phyloP scores from a whole-genome alignment of 1,140 invertebrate species.

The Bombus pyrosoma region DNA sequence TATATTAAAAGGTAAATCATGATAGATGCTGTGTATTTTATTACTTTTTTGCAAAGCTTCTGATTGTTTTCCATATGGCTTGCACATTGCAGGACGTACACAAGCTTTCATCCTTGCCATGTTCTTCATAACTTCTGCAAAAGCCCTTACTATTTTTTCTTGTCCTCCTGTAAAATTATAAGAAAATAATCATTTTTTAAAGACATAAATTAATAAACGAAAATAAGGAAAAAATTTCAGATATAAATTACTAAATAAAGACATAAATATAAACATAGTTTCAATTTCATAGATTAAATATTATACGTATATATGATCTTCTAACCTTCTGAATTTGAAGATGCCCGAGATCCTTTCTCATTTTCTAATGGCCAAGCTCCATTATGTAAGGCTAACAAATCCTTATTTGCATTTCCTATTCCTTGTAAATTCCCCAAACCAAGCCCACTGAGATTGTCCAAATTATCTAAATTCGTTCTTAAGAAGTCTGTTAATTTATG shows the following conservation, averaged over 20 bases:
- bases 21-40: constrained; percentile 18
- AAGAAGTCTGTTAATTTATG: constrained; percentile 85
- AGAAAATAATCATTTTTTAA: constrained; percentile 3
- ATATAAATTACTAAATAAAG: background rate
- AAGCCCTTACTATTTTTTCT: constrained; percentile 91
- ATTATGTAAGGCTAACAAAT: constrained; percentile 87
- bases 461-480: constrained; percentile 86
- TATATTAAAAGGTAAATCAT: constrained; percentile 5
- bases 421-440: constrained; percentile 77
- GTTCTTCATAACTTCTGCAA: constrained; percentile 92
- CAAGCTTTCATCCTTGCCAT: constrained; percentile 93
- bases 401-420: constrained; percentile 84
- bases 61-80: constrained; percentile 93
- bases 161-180: constrained; percentile 84
- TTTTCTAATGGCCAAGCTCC: constrained; percentile 84
- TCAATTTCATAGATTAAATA: background rate
- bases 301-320: background rate
- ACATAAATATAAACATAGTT: background rate
- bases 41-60: constrained; percentile 93
- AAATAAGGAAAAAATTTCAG: no score
- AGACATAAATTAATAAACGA: background rate
- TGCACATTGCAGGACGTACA: constrained; percentile 92
- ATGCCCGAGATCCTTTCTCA: constrained; percentile 77
- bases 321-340: constrained; percentile 74
- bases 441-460: constrained; percentile 85